Evolutionary conservation across 1,140 invertebrate species (phyloP).

Genomic region (Stegodyphus dumicola): DNA sequence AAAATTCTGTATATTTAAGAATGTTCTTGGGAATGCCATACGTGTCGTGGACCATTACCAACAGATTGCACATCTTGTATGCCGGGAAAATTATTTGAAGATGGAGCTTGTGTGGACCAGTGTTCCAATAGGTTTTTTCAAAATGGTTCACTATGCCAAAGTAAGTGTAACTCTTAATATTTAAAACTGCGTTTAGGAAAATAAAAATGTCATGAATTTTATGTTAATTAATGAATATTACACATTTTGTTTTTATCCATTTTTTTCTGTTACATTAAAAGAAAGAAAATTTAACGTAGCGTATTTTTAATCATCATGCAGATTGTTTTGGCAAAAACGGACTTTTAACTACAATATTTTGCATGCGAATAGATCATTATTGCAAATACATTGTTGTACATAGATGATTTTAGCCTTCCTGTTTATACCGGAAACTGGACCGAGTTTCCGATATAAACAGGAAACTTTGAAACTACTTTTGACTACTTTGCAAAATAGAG

Average conservation of each 20-base stretch:
- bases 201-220: background rate
- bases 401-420: no score
- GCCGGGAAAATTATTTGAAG: conserved; percentile 29
- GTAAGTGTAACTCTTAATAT: background rate
- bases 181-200: background rate
- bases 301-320: background rate
- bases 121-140: conserved; percentile 36
- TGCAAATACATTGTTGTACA: no score
- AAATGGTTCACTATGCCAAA: conserved; percentile 31
- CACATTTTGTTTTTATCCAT: background rate
- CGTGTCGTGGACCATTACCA: conserved; percentile 32
- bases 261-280: background rate
- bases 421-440: no score
- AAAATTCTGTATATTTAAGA: background rate
- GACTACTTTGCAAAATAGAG: no score
- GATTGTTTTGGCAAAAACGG: background rate
- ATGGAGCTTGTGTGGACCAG: conserved; percentile 27
- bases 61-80: conserved; percentile 45
- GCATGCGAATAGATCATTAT: no score
- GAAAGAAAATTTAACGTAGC: background rate
- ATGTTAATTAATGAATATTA: no score
- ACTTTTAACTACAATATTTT: no score
- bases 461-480: no score
- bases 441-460: no score
- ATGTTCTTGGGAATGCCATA: conserved; percentile 35